Base-by-base conservation (phyloP, 2,113 vertebrate species). In the Sakesphorus luctuosus region DNA sequence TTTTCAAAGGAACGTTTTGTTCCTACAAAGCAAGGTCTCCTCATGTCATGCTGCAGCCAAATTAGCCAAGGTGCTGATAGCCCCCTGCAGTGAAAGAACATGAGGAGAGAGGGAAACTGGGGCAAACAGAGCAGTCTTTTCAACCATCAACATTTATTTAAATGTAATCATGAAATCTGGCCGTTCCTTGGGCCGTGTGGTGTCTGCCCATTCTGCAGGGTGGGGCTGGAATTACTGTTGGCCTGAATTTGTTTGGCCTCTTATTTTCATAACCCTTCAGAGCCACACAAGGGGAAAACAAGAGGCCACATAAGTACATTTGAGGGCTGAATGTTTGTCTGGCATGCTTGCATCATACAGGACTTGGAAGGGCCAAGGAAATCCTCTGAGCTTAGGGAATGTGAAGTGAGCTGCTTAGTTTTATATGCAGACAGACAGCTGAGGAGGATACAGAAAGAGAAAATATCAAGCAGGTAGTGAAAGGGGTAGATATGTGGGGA, bases 261-360 rank as follows among this genome's bases (percentile, higher is more conserved):
- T 92, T 95, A 92, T 93, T 96, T 96, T 95, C 85, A 94, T 95
- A 96, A 96, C 73, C 85, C 85, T 93, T 94, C 85, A 56, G 82
- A 96, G 83, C 75, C 65, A 90, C 92, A 95, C 76, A 75, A 72
- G 19, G 61, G 93, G 92, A 96, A 96, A 96, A 96, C 82, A 94
- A 94, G 79, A 97, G 88, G 89, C 93, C 93, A 84, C 87, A 77
- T 92, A 77, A 97, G 94, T 94, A 95, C 80, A 78, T 84, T 75
- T 5, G 4, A 81, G 76, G 49, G 47, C 90, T 89, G 63, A 86
- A 90, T 90, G 59, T 80, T 95, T 92, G 82, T 94, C 85, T 86
- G 73, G 92, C 61, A 26, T 93, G 76, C 52, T 94, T 95, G 90
- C 85, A 94, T 95, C 94, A 93, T 21, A 52, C 63, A 84, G 65